Evolutionary conservation across 2,888 invertebrate genomes (phyloP).

Genomic region (Lagria hirta): DNA sequence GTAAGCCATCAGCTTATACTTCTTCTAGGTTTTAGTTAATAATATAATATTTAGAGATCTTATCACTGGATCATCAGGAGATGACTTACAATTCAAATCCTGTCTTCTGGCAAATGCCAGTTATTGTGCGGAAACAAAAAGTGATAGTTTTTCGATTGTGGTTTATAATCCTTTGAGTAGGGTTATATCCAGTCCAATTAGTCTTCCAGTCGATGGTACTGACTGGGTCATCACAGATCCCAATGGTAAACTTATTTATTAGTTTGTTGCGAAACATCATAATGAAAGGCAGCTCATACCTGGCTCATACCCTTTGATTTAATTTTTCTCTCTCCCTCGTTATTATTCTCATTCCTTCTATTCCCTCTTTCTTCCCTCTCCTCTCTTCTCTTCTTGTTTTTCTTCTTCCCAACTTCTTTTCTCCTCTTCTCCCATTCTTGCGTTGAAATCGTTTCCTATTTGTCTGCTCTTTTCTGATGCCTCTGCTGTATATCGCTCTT

Average conservation of each 20-base stretch:
- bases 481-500: too few relatives aligned
- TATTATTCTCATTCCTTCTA: too few relatives aligned
- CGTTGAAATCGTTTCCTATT: too few relatives aligned
- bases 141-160: slow-evolving; percentile 57
- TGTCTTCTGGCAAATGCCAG: slow-evolving; percentile 66
- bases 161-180: slow-evolving; percentile 66
- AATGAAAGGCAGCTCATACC: too few relatives aligned
- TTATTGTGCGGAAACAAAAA: slow-evolving; percentile 59
- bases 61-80: slow-evolving; percentile 10
- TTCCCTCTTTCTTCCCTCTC: too few relatives aligned
- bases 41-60: slow-evolving; percentile 11
- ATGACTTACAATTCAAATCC: slow-evolving; percentile 44
- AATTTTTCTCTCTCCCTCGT: too few relatives aligned
- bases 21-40: too few relatives aligned
- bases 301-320: too few relatives aligned
- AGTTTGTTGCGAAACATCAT: slow-evolving; percentile 3
- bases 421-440: too few relatives aligned
- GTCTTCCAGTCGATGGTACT: slow-evolving; percentile 56
- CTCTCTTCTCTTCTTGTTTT: too few relatives aligned
- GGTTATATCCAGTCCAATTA: slow-evolving; percentile 56
- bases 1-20: slow-evolving; percentile 2
- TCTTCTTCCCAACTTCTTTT: too few relatives aligned
- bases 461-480: too few relatives aligned
- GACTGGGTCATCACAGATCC: slow-evolving; percentile 28
- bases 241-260: slow-evolving; percentile 12